These are phyloP conservation scores for Sebastes kiyomatsui DNA, from an alignment of 2,797 vertebrate genomes.

Conservation along the genomic window DNA sequence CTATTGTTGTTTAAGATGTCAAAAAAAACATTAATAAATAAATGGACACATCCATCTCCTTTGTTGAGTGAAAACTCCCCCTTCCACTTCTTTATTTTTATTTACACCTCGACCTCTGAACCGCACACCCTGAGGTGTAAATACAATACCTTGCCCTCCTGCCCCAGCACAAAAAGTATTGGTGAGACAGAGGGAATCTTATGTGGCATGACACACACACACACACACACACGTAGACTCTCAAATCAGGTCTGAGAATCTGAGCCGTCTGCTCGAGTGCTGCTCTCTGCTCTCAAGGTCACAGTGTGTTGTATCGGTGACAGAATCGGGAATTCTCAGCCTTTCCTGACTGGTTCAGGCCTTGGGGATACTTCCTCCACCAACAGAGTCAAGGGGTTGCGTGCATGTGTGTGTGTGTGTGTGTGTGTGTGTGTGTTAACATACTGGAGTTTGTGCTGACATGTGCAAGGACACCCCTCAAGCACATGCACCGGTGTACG, in stretches of 20 bases:
- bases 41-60: not conserved
- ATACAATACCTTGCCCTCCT: conserved; percentile 30
- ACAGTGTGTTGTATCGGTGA: conserved; percentile 40
- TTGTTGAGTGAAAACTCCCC: not conserved
- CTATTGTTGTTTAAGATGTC: not conserved
- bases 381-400: conserved; percentile 6
- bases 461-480: conserved; percentile 24
- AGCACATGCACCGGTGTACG: conserved; percentile 7
- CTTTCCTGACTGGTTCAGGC: conserved; percentile 21
- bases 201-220: conserved; percentile 7
- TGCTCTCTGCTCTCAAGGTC: conserved; percentile 60
- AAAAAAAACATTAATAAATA: not conserved
- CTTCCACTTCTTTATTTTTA: not conserved
- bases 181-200: conserved; percentile 25
- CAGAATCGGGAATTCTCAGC: conserved; percentile 46
- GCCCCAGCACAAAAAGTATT: conserved; percentile 27
- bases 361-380: conserved; percentile 14
- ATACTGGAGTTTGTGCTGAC: conserved; percentile 22
- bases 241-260: conserved; percentile 30
- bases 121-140: conserved; percentile 3
- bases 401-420: not conserved
- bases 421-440: conserved; percentile 12
- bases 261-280: not conserved
- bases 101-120: not conserved
- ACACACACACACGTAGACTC: not conserved